A percentile compares a stretch with the other conserved stretches of the same genome.
Conservation (phyloP, 2,888 invertebrate species). For the Abrostola triplasia region DNA sequence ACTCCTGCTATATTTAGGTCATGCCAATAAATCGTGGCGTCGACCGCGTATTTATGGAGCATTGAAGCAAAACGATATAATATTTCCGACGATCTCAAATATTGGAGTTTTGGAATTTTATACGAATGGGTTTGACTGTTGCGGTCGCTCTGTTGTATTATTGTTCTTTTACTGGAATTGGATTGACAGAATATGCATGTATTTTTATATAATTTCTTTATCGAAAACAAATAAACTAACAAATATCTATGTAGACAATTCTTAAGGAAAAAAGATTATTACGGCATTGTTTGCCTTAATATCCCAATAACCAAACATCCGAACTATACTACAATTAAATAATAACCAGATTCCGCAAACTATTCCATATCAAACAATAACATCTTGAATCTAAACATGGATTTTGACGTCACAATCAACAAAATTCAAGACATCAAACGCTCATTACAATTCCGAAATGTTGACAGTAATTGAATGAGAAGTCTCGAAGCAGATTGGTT, state of each 20-base stretch:
- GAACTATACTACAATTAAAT: too few species aligned
- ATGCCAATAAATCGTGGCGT: constrained; percentile 46
- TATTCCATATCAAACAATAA: too few species aligned
- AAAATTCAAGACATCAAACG: constrained; percentile 6
- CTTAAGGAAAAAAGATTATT: too few species aligned
- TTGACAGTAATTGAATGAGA: constrained; percentile 33
- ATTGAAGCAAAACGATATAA: constrained; percentile 37
- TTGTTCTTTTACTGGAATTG: too few species aligned
- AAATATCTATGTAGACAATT: too few species aligned
- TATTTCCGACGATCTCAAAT: constrained; percentile 21
- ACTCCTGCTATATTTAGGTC: constrained; percentile 20
- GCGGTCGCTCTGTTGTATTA: too few species aligned
- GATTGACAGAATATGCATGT: too few species aligned
- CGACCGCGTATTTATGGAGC: constrained; percentile 40
- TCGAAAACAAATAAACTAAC: too few species aligned
- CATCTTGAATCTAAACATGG: background rate
- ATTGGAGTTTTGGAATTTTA: constrained; percentile 1
- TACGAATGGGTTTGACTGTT: background rate
- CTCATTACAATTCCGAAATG: constrained; percentile 30
- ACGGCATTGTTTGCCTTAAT: too few species aligned
- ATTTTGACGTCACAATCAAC: constrained; percentile 5
- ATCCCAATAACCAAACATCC: too few species aligned
- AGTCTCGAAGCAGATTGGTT: constrained; percentile 26
- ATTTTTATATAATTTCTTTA: too few species aligned
- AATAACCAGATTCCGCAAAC: too few species aligned